Evolutionary conservation across 2,797 vertebrate genomes (phyloP).

Genomic region (Periparus ater): DNA sequence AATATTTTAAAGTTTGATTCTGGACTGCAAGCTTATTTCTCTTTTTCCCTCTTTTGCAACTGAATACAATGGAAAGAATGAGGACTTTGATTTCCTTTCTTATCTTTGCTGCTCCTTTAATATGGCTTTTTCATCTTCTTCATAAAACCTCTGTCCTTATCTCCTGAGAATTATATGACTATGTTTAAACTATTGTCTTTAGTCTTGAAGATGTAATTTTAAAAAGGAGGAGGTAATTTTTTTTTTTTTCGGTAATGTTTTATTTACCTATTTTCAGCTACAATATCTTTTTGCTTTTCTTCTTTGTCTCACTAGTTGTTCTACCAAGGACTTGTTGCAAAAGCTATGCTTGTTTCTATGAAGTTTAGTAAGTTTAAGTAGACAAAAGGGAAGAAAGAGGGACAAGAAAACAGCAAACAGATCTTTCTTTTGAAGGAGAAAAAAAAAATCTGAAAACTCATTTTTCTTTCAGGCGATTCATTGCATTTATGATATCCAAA

Average conservation of each 20-base stretch:
- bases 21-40: not conserved
- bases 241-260: not conserved
- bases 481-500: not conserved
- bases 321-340: not conserved
- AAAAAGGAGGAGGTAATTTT: not conserved
- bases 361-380: not conserved
- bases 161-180: not conserved
- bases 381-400: not conserved
- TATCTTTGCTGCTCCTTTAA: not conserved
- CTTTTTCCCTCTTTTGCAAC: not conserved
- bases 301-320: not conserved
- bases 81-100: not conserved
- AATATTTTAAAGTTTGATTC: not conserved
- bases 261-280: not conserved
- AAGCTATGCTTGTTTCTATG: not conserved
- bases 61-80: not conserved
- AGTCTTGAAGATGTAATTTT: not conserved
- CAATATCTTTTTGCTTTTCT: not conserved
- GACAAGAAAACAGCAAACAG: not conserved
- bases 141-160: not conserved
- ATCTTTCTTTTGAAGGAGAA: not conserved
- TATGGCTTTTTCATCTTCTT: not conserved
- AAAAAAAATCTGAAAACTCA: not conserved
- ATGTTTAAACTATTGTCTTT: conserved; percentile 18
- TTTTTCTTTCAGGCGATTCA: not conserved